Base-by-base conservation (phyloP, 2,797 vertebrate species). In the Limosa lapponica region DNA sequence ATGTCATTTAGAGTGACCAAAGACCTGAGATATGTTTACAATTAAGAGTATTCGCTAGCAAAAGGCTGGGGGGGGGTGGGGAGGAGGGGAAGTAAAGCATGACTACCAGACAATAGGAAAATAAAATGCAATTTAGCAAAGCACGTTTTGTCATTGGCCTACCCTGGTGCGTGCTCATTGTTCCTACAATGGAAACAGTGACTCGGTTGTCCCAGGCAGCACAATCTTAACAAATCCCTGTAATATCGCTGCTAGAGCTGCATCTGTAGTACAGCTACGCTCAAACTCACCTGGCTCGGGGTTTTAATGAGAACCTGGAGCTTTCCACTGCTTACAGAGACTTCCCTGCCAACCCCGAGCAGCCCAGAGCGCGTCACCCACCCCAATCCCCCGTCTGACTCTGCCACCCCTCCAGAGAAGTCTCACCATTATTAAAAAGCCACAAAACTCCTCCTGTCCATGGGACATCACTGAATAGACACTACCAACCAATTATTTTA, bases 11-110 rank as follows among this genome's bases (percentile, higher is more conserved):
- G 61, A 91, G 79, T 69, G 65, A 78, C 82, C 82, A 69, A 87
- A 96, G 84, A 79, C 72, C 75, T 81, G 87, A 95, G 86, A 88
- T 84, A 92, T 19, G n/a, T 79, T 86, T 58, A 87, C 82, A 94
- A 79, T 92, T 93, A 90, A 69, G 32, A 61, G 39, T 12, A 72
- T 65, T 78, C 79, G 25, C 75, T 46, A 69, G 61, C 41, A 74
- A 61, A 93, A 79, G 37, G 23, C 62, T 20, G 1, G 5, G 5
- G 8, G 22, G 12, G 14, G 13, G 55, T n/a, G n/a, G n/a, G n/a
- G n/a, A n/a, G n/a, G n/a, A n/a, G n/a, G 25, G 14, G 11, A 52
- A 72, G 49, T 15, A 73, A 71, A 93, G 74, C 46, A 27, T n/a
- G 64, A n/a, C 59, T 70, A 44, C 25, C 18, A 66, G 41, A 70